Conservation (phyloP, 2,113 vertebrate species). For the Strigops habroptila region DNA sequence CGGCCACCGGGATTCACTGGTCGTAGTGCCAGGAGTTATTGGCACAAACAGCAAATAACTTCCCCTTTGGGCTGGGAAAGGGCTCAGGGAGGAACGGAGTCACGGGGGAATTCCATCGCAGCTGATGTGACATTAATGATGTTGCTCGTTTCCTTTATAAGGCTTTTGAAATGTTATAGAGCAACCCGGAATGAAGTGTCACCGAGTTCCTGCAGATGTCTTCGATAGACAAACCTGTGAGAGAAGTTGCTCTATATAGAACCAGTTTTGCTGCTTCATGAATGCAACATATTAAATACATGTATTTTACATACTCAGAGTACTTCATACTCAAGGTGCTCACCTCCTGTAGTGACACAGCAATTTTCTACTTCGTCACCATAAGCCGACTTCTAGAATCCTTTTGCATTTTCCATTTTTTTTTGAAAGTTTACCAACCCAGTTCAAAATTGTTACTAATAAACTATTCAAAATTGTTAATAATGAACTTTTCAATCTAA, state of each 20-base stretch:
- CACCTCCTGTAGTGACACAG: not conserved
- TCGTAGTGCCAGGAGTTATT: not conserved
- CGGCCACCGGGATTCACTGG: not conserved
- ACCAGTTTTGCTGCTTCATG: rapidly evolving
- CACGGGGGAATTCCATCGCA: rapidly evolving
- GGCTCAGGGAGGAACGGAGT: rapidly evolving
- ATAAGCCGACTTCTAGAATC: not conserved
- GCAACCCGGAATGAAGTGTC: not conserved
- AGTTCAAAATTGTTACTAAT: not conserved
- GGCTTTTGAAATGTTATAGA: conserved; percentile 5
- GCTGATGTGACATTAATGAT: rapidly evolving
- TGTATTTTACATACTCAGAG: not conserved
- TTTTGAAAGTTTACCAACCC: not conserved
- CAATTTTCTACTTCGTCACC: not conserved
- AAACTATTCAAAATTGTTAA: not conserved
- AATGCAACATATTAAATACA: not conserved
- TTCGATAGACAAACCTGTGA: not conserved
- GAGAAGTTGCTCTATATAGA: not conserved
- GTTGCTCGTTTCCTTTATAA: not conserved
- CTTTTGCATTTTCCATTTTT: not conserved
- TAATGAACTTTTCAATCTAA: not conserved
- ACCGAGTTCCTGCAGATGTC: not conserved
- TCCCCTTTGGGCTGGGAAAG: rapidly evolving
- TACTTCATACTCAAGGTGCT: not conserved
- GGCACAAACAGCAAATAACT: rapidly evolving